Conservation (phyloP, 2,113 vertebrate genomes). For the Nycticorax nycticorax region DNA sequence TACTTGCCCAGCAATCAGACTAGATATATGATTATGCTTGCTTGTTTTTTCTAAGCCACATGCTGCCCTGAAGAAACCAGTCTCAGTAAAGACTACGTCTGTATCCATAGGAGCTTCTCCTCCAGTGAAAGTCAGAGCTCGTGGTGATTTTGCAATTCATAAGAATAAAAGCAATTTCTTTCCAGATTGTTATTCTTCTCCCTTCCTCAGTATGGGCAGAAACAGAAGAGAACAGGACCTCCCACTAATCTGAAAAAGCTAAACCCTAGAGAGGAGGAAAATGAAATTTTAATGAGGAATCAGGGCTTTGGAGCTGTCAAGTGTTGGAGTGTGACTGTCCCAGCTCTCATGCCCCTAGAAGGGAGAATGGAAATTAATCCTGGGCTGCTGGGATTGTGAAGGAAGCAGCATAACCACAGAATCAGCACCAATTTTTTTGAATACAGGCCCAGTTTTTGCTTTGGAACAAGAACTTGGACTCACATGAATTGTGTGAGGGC, state of each 20-base stretch:
- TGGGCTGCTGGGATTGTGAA: constrained; percentile 15
- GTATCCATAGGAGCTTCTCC: background rate
- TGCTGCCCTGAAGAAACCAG: background rate
- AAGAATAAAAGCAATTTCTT: constrained; percentile 14
- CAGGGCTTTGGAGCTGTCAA: constrained; percentile 9
- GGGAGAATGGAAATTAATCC: constrained; percentile 37
- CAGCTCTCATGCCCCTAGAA: background rate
- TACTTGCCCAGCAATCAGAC: background rate
- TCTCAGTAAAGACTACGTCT: background rate
- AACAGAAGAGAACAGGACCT: constrained; percentile 32
- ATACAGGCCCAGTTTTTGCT: constrained; percentile 29
- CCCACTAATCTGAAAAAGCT: constrained; percentile 18
- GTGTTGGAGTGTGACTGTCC: background rate
- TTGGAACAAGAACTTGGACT: constrained; percentile 63
- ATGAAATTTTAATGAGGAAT: constrained; percentile 6
- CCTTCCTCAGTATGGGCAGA: background rate
- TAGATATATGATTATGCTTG: background rate
- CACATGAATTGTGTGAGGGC: constrained; percentile 37
- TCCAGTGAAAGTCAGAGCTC: background rate
- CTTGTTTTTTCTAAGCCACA: background rate
- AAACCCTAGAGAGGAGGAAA: background rate
- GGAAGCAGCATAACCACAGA: constrained; percentile 51
- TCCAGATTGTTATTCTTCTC: constrained; percentile 40
- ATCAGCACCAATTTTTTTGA: constrained; percentile 48
- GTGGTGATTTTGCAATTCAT: background rate